phyloP scores from a whole-genome alignment of 2,797 vertebrate species.

The Margarornis squamiger region DNA sequence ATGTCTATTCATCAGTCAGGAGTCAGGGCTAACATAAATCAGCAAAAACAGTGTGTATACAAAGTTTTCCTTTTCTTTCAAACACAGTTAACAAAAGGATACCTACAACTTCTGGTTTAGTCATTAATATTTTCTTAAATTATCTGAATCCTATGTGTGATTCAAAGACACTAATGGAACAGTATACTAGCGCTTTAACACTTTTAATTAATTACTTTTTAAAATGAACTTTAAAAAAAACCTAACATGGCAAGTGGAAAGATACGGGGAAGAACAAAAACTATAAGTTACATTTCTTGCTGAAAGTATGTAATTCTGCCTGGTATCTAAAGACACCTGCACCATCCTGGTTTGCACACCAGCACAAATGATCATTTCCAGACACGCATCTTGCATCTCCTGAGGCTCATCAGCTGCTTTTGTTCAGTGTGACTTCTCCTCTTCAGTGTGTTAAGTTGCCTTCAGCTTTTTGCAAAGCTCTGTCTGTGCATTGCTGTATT shows the following conservation, averaged over 20 bases:
- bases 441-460: neutral
- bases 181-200: neutral
- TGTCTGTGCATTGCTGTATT: neutral
- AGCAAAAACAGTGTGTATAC: neutral
- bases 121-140: neutral
- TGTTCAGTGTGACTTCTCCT: neutral
- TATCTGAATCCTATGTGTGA: neutral
- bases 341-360: neutral
- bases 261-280: neutral
- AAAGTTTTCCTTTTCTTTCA: neutral
- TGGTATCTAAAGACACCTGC: neutral
- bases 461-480: neutral
- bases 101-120: neutral
- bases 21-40: neutral
- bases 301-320: neutral
- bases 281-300: neutral
- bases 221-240: neutral
- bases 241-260: neutral
- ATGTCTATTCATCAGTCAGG: neutral
- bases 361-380: neutral
- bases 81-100: neutral
- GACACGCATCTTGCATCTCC: fast-evolving
- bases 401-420: neutral
- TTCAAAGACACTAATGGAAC: neutral
- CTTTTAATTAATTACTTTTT: neutral